A percentile compares a stretch with the other conserved stretches of the same genome.
Evolutionary conservation across 2,888 invertebrate species (phyloP).

Genomic region (Galeruca laticollis): DNA sequence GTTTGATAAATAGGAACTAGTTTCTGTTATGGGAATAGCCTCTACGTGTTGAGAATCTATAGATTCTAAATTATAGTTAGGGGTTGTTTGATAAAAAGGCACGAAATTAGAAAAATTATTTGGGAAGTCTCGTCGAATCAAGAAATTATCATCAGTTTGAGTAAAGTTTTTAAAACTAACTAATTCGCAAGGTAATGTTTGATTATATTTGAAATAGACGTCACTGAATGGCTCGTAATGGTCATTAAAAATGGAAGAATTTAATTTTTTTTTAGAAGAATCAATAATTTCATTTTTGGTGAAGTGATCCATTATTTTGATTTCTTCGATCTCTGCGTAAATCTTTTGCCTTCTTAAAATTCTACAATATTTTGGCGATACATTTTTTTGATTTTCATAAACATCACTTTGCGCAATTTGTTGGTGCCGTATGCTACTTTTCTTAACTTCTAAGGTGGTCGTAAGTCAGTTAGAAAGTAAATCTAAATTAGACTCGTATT

Average conservation of each 20-base stretch:
- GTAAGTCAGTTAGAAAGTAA: constrained; percentile 64
- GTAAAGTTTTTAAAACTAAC: constrained; percentile 47
- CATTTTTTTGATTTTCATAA: constrained; percentile 31
- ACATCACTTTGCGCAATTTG: constrained; percentile 33
- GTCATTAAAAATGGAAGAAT: constrained; percentile 15
- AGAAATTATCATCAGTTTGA: constrained; percentile 49
- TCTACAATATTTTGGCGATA: constrained; percentile 46
- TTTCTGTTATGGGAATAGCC: background rate
- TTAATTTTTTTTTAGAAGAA: background rate
- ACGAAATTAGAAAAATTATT: constrained; percentile 45
- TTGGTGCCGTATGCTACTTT: constrained; percentile 40
- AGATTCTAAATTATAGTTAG: background rate
- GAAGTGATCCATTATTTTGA: constrained; percentile 38
- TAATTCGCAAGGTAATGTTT: constrained; percentile 48
- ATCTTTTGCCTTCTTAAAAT: constrained; percentile 50
- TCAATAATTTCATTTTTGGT: constrained; percentile 9
- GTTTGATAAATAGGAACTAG: constrained; percentile 6
- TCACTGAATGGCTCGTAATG: constrained; percentile 55
- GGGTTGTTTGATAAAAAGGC: constrained; percentile 46
- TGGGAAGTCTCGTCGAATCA: constrained; percentile 28
- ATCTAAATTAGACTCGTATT: constrained; percentile 60
- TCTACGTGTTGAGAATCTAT: background rate
- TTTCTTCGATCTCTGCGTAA: constrained; percentile 47
- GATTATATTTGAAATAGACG: constrained; percentile 56
- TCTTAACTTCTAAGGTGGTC: constrained; percentile 51